These are phyloP conservation scores for Spodoptera litura DNA, from an alignment of 1,140 invertebrate species.

Conservation along the genomic window DNA sequence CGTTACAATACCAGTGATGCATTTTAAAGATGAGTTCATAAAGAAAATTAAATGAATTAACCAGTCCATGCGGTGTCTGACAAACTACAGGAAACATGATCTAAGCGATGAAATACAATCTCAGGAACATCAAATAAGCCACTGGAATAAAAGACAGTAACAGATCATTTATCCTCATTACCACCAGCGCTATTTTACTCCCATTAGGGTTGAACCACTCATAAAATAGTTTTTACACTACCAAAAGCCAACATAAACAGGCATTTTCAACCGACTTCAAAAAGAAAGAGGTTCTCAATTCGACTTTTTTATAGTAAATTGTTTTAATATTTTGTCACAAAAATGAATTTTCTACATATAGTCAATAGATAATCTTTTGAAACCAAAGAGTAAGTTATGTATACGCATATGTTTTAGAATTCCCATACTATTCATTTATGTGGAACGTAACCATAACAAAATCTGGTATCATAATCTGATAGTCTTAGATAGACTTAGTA, in stretches of 20 bases:
- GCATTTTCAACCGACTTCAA: too few relatives aligned
- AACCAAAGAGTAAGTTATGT: too few relatives aligned
- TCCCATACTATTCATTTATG: too few relatives aligned
- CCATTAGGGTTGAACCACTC: slow-evolving; percentile 31
- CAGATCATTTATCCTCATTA: slow-evolving; percentile 48
- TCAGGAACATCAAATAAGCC: slow-evolving; percentile 26
- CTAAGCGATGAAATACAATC: slow-evolving; percentile 13
- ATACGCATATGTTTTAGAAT: too few relatives aligned
- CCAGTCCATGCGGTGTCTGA: not conserved
- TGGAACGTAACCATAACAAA: too few relatives aligned
- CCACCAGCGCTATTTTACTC: slow-evolving; percentile 13
- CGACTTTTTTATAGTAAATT: too few relatives aligned
- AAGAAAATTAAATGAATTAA: not conserved
- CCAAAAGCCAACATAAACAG: too few relatives aligned
- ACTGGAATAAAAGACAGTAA: slow-evolving; percentile 33
- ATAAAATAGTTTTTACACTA: not conserved
- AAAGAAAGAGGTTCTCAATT: too few relatives aligned
- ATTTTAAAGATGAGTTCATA: not conserved
- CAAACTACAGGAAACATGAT: slow-evolving; percentile 11
- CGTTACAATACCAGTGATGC: too few relatives aligned
- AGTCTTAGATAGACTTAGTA: not conserved
- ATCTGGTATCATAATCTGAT: not conserved
- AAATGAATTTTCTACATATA: not conserved
- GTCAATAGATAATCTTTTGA: not conserved
- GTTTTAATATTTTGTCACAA: not conserved